Conservation (phyloP, 2,113 vertebrate genomes). For the Pristiophorus japonicus region DNA sequence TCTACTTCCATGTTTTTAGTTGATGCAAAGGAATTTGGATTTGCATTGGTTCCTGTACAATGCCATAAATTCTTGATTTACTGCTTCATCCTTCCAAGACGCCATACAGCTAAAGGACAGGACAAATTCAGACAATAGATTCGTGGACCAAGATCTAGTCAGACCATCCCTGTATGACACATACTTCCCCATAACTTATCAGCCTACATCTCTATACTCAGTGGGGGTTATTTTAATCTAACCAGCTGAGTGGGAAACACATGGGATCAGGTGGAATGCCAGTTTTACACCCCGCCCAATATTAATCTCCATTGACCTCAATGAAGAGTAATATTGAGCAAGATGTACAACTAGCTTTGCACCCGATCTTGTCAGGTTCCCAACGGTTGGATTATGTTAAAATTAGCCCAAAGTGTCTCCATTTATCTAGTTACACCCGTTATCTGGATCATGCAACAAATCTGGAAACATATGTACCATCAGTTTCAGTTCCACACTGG, state of each 20-base stretch:
- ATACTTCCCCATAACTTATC: not conserved
- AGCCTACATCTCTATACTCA: not conserved
- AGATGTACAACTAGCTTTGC: not conserved
- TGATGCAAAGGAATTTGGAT: not conserved
- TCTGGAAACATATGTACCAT: too few species aligned
- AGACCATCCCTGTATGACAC: not conserved
- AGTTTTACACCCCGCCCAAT: not conserved
- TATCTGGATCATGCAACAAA: not conserved
- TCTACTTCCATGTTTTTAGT: not conserved
- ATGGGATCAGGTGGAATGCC: not conserved
- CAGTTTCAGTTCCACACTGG: not conserved
- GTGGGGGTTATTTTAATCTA: not conserved
- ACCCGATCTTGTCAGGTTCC: not conserved
- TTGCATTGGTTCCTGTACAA: not conserved
- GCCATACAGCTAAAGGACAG: not conserved
- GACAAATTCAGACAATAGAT: not conserved
- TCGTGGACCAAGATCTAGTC: not conserved
- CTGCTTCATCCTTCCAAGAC: not conserved
- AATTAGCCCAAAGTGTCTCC: not conserved
- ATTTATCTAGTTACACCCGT: not conserved
- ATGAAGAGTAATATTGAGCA: not conserved
- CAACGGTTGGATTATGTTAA: not conserved
- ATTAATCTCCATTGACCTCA: not conserved
- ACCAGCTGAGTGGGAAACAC: not conserved
- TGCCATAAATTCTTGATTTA: not conserved